These are phyloP conservation scores for Diploscapter pachys DNA, from an alignment of 1,140 invertebrate genomes.

Conservation along the genomic window DNA sequence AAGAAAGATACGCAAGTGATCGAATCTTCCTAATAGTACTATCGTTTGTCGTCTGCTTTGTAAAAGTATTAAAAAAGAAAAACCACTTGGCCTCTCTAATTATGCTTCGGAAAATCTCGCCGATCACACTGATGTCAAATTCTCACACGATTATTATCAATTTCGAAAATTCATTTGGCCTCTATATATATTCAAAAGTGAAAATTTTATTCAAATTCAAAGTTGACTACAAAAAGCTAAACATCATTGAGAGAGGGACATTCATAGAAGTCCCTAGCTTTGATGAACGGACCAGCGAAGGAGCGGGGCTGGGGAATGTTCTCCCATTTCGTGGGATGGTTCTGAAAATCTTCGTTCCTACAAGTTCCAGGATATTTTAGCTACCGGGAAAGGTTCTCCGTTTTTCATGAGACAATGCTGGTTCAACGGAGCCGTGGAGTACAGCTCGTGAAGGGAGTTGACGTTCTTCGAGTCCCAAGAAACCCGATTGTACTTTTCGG, in stretches of 20 bases:
- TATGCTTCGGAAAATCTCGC: no score
- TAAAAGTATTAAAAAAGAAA: no score
- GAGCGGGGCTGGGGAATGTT: conserved; percentile 26
- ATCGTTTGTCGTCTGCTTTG: no score
- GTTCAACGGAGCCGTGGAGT: conserved; percentile 25
- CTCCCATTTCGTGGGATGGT: conserved; percentile 1
- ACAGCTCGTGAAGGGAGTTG: conserved; percentile 21
- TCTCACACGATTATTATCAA: no score
- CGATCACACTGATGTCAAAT: no score
- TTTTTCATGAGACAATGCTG: conserved; percentile 27
- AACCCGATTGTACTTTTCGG: conserved; percentile 28
- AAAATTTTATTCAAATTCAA: no score
- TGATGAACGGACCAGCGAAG: conserved; percentile 18
- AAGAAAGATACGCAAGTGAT: no score
- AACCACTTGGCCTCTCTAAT: no score
- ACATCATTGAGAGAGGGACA: conserved; percentile 32
- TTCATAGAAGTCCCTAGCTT: conserved; percentile 21
- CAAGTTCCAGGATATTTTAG: neutral
- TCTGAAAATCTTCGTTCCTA: neutral
- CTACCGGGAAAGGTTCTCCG: conserved; percentile 22
- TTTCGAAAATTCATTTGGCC: no score
- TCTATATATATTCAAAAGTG: no score
- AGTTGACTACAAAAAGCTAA: neutral
- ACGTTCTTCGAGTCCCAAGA: conserved; percentile 25
- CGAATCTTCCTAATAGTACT: no score